A percentile compares a stretch with the other conserved stretches of the same genome.
Conservation (phyloP, 2,888 invertebrate genomes). For the Diogma glabrata region DNA sequence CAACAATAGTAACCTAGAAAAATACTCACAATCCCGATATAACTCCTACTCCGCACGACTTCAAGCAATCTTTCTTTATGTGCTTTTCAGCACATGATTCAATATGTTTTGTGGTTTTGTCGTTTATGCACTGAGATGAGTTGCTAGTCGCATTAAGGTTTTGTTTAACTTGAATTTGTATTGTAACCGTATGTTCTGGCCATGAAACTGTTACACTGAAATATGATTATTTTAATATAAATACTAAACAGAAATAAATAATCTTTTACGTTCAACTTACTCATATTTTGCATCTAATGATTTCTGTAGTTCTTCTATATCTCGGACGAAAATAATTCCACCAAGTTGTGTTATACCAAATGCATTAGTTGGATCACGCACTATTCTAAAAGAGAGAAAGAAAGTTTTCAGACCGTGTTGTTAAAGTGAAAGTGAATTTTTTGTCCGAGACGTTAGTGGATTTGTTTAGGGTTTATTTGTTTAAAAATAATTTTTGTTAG, state of each 20-base stretch:
- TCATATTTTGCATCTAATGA: slow-evolving; percentile 36
- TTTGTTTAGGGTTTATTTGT: too few relatives aligned
- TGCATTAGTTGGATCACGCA: slow-evolving; percentile 33
- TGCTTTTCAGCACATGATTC: slow-evolving; percentile 40
- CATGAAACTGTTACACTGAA: slow-evolving; percentile 29
- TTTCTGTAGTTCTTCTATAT: slow-evolving; percentile 35
- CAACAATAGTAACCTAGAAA: neutral
- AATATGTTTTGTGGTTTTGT: neutral
- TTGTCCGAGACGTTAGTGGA: too few relatives aligned
- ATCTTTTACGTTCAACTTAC: slow-evolving; percentile 20
- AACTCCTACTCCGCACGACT: slow-evolving; percentile 43
- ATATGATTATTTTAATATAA: too few relatives aligned
- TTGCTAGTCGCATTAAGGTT: neutral
- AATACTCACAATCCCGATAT: slow-evolving; percentile 30
- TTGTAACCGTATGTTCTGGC: slow-evolving; percentile 15
- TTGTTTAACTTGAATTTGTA: neutral
- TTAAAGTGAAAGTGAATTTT: neutral
- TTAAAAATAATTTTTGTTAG: too few relatives aligned
- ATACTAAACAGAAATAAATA: neutral
- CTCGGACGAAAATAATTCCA: slow-evolving; percentile 46
- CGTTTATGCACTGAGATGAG: neutral
- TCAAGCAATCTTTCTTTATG: slow-evolving; percentile 39
- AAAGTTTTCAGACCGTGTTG: neutral
- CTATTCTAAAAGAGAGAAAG: slow-evolving; percentile 18
- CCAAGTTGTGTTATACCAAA: slow-evolving; percentile 42